Evolutionary conservation across 2,113 vertebrate species (phyloP).

Genomic region (Pterocles orientalis): DNA sequence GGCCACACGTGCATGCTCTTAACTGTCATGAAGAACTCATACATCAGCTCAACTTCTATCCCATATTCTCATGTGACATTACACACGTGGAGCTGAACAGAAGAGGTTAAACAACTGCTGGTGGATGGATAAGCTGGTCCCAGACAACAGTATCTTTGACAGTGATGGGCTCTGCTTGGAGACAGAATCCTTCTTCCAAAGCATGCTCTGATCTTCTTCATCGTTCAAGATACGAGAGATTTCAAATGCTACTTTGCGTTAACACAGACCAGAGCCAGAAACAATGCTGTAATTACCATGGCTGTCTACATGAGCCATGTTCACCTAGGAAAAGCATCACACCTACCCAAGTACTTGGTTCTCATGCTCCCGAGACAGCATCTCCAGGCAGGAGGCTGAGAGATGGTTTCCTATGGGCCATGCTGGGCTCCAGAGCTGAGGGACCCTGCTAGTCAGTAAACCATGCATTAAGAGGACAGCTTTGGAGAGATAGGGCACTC

Average conservation of each 20-base stretch:
- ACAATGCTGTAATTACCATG: neutral
- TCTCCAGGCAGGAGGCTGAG: neutral
- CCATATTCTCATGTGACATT: neutral
- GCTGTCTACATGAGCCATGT: accelerated
- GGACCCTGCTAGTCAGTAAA: neutral
- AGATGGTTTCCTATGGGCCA: neutral
- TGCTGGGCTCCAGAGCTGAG: neutral
- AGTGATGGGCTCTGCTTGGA: neutral
- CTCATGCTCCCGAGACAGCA: neutral
- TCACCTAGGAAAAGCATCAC: neutral
- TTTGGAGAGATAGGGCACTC: neutral
- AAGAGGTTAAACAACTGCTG: neutral
- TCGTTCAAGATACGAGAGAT: neutral
- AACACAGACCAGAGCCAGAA: neutral
- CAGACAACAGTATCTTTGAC: neutral
- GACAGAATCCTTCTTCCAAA: neutral
- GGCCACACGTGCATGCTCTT: accelerated
- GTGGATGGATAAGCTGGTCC: neutral
- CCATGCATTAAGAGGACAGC: neutral
- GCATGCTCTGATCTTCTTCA: neutral
- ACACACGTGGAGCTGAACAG: neutral
- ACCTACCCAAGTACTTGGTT: neutral
- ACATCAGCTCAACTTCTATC: neutral
- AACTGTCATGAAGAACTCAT: neutral
- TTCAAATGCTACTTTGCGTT: neutral